Percentiles rank a stretch among this genome's conserved stretches.
phyloP scores from a whole-genome alignment of 1,140 invertebrate genomes.

The Drosophila ogumai region DNA sequence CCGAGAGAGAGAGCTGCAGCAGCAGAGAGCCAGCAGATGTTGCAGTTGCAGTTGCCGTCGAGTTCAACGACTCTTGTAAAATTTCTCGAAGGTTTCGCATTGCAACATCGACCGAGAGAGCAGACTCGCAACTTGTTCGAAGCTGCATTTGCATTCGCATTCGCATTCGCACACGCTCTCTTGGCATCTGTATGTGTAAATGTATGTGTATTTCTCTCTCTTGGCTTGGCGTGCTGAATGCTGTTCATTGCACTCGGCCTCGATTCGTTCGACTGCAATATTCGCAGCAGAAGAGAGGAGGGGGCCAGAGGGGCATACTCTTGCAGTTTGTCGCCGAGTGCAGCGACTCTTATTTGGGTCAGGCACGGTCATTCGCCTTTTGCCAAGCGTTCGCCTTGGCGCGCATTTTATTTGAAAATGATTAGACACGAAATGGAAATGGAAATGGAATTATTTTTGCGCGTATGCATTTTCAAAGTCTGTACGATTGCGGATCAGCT shows the following conservation, averaged over 20 bases:
- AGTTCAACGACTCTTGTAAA: slow-evolving; percentile 84
- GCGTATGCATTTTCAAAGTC: slow-evolving; percentile 21
- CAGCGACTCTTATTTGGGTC: slow-evolving; percentile 85
- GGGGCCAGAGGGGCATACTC: background rate
- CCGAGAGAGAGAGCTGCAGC: background rate
- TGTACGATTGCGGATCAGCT: slow-evolving; percentile 30
- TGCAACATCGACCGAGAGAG: slow-evolving; percentile 61
- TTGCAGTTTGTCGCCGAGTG: slow-evolving; percentile 76
- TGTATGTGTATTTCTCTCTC: slow-evolving; percentile 14
- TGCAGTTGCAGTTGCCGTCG: slow-evolving; percentile 36
- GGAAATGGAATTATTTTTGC: slow-evolving; percentile 39
- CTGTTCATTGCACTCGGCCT: slow-evolving; percentile 84
- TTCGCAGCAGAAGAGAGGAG: slow-evolving; percentile 48
- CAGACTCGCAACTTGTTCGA: slow-evolving; percentile 66
- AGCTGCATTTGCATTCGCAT: slow-evolving; percentile 66
- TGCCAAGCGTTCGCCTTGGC: slow-evolving; percentile 64
- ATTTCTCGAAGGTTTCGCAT: slow-evolving; percentile 84
- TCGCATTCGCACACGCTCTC: slow-evolving; percentile 15
- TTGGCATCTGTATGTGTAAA: background rate
- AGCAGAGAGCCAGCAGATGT: background rate
- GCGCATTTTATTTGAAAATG: slow-evolving; percentile 74
- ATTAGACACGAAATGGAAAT: slow-evolving; percentile 57
- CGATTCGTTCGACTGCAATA: slow-evolving; percentile 75
- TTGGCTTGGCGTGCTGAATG: slow-evolving; percentile 71
- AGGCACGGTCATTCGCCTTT: slow-evolving; percentile 85